Base-by-base conservation (phyloP, 2,113 vertebrate genomes). In the Tenebrosternarchus preto region DNA sequence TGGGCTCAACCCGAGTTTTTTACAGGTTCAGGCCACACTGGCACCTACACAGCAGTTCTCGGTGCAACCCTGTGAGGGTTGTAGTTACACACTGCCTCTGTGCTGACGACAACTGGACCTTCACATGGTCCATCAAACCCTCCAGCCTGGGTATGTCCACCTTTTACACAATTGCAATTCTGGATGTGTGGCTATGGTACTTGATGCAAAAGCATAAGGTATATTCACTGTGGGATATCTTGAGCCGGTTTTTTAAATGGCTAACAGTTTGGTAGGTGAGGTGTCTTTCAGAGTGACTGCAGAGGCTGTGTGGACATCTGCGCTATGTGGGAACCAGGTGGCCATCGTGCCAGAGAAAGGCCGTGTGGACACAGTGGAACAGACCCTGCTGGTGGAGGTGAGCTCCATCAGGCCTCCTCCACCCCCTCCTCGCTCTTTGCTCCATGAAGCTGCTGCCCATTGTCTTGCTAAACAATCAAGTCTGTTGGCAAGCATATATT, bases 301-400 rank as follows among this genome's bases (percentile, higher is more conserved):
- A 0, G 93, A 94, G 83, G 92, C 85, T 6, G 33, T 90, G 69
- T 84, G 83, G 75, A 86, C 31, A 0, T 68, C 84, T 16, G 3
- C 2, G 0, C 72, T 91, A 69, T 96, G 95, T 85, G 91, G 74
- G 0, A 90, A 91, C 16, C 86, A 39, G 39, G 61, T 82, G 71
- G 82, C 88, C 73, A 81, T 85, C 0, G 85, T 93, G 27, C 93
- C 93, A 0, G 79, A 90, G 17, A 82, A 25, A 0, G 93, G 94
- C 67, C 89, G 46, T 2, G 88, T 90, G 17, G 94, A 95, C 85
- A 92, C 88, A 0, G 92, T 95, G 78, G 63, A 93, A 67, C 92
- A 89, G 77, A 87, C 86, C 2, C 86, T 96, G 55, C 84, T 92
- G 83, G 94, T 96, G 76, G 87, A 94, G 93, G 94, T 95, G 77